Percentiles rank a stretch among this genome's conserved stretches.
These are phyloP conservation scores for Drosophila flavopinicola DNA, from an alignment of 2,888 invertebrate genomes.

Conservation along the genomic window DNA sequence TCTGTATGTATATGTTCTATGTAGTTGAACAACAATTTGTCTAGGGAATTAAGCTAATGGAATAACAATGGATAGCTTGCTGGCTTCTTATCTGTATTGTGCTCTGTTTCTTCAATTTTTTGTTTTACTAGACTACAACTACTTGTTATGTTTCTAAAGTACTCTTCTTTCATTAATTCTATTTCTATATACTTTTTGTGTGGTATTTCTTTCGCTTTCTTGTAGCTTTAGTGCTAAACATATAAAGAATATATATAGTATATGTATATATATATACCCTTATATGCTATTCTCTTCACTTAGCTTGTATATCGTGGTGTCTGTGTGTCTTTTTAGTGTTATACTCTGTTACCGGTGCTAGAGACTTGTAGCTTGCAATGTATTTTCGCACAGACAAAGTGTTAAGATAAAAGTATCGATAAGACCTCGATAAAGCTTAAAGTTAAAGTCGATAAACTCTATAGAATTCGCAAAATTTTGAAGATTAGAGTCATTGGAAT, in stretches of 20 bases:
- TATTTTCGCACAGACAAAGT: no score
- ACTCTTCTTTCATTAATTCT: not conserved
- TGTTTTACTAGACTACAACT: constrained; percentile 5
- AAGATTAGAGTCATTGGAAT: no score
- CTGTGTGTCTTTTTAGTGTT: constrained; percentile 20
- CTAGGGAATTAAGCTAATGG: constrained; percentile 2
- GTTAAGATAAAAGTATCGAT: no score
- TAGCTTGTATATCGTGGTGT: constrained; percentile 16
- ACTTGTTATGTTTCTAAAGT: not conserved
- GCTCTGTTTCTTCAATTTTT: constrained; percentile 4
- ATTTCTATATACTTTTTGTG: not conserved
- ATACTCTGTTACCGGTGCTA: not conserved
- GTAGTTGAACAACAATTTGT: no score
- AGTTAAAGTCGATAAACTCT: no score
- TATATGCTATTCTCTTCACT: constrained; percentile 26
- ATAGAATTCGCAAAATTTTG: no score
- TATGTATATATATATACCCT: constrained; percentile 16
- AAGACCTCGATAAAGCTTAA: no score
- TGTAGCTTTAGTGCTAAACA: constrained; percentile 18
- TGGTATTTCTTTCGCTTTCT: not conserved
- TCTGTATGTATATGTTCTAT: not conserved
- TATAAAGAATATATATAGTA: constrained; percentile 19
- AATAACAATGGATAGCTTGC: constrained; percentile 42
- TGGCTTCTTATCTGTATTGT: constrained; percentile 1
- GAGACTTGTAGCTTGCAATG: no score